Base-by-base conservation (phyloP, 2,888 invertebrate species). In the Galerucella calmariensis region DNA sequence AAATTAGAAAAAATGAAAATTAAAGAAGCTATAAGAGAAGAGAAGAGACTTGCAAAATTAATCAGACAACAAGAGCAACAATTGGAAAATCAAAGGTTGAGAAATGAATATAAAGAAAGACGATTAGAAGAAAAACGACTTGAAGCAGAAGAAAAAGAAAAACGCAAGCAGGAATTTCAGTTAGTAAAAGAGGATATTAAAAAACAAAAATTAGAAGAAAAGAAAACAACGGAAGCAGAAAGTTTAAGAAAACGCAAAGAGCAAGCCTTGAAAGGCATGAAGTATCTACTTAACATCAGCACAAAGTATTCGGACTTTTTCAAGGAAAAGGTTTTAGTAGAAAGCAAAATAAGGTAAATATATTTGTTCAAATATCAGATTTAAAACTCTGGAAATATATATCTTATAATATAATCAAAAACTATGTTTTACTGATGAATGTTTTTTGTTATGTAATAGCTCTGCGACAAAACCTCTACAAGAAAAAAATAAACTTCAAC, bases 221-320 rank as follows among this genome's bases (percentile, higher is more conserved):
- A 73, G 48, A 73, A 27, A 61, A 48, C 68, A 35, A 61, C 68
- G 11, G 73, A 75, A 68, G 74, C 75, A 61, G 65, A 73, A 59
- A 72, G 73, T 11, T 67, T 72, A 44, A 65, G 48, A 11, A 69
- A 72, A 51, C 75, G 72, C 58, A 80, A 79, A 69, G 77, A 78
- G 65, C 75, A 73, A 53, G 80, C 82, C 5, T 63, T 80, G 16
- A 80, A 80, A 70, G 77, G 80, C 66, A 80, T 83, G 79, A 77
- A 79, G 51, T 82, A 81, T 67, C 63, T 83, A 35, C 67, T 83
- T 5, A 69, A 69, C 9, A 67, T 78, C 20, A 83, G 83, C 73
- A 70, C 80, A 67, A 75, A 80, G 56, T 83, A 80, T 74, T 79
- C 82, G 1, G 53, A 77, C 24, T 82, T 80, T 65, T 80, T 82